These are phyloP conservation scores for Elysia crispata DNA, from an alignment of 2,888 invertebrate species.

Conservation along the genomic window DNA sequence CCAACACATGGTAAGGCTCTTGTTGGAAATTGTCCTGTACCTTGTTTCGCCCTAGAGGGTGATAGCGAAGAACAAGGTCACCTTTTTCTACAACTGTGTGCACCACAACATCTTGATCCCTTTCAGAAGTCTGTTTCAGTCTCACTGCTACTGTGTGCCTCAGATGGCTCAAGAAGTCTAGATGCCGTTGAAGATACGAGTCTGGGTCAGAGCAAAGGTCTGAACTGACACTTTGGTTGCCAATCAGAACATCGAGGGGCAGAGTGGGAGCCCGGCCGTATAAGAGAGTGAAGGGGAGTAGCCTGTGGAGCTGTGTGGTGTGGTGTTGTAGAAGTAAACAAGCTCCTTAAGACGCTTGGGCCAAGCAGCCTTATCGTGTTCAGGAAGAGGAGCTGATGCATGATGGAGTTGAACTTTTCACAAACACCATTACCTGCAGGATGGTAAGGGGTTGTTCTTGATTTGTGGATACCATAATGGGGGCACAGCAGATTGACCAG, in stretches of 20 bases:
- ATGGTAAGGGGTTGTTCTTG: conserved; percentile 55
- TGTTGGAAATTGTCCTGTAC: no score
- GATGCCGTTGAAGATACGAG: no score
- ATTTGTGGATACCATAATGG: conserved; percentile 52
- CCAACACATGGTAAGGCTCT: no score
- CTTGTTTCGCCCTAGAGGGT: no score
- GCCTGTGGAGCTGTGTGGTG: conserved; percentile 52
- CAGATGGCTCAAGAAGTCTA: no score
- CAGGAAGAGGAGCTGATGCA: conserved; percentile 53
- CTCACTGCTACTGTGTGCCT: no score
- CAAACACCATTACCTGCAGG: conserved; percentile 56
- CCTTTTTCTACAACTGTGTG: no score
- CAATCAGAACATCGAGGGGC: conserved; percentile 35
- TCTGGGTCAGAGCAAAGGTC: no score
- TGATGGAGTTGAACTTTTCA: conserved; percentile 56
- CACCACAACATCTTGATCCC: no score
- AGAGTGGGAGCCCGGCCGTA: conserved; percentile 50
- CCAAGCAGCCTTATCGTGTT: conserved; percentile 51
- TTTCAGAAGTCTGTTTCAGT: no score
- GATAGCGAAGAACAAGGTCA: no score
- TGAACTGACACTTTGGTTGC: no score
- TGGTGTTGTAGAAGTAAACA: conserved; percentile 51
- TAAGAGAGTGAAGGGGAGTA: conserved; percentile 50
- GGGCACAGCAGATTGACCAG: conserved; percentile 53
- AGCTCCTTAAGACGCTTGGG: conserved; percentile 51